Evolutionary conservation across 2,888 invertebrate genomes (phyloP).

Genomic region (Phytoseiulus persimilis): DNA sequence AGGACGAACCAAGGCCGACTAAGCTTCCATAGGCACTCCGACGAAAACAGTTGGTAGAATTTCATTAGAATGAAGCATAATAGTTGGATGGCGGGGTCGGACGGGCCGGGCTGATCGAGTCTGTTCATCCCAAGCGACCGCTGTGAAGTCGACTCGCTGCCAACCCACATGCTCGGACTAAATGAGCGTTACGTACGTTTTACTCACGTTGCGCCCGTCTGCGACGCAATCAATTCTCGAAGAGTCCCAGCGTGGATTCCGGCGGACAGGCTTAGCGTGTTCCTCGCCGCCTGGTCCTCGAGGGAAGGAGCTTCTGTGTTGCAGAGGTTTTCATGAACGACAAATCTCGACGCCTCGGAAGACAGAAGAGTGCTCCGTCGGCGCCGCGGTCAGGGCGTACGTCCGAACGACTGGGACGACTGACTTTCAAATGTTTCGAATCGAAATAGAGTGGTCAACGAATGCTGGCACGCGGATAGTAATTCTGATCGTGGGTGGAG

Average conservation of each 20-base stretch:
- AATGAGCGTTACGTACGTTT: not conserved
- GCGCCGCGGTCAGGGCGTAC: not conserved
- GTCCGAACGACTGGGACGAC: not conserved
- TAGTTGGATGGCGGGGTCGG: not conserved
- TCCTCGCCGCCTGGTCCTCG: too few relatives aligned
- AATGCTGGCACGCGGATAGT: not conserved
- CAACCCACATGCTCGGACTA: not conserved
- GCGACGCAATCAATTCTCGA: not conserved
- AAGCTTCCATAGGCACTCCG: not conserved
- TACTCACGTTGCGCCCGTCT: not conserved
- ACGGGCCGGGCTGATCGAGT: not conserved
- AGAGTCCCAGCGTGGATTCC: not conserved
- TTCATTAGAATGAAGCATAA: not conserved
- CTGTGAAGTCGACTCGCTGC: not conserved
- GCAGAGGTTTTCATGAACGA: not conserved
- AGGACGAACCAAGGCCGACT: not conserved
- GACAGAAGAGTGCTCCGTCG: not conserved
- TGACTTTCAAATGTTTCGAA: not conserved
- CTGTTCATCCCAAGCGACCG: not conserved
- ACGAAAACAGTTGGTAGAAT: not conserved
- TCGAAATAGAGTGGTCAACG: not conserved
- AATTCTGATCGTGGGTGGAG: not conserved
- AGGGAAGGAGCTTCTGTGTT: too few relatives aligned
- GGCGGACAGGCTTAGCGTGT: too few relatives aligned
- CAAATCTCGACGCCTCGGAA: not conserved